Conservation (phyloP, 2,888 invertebrate species). For the Aphrophora alni region DNA sequence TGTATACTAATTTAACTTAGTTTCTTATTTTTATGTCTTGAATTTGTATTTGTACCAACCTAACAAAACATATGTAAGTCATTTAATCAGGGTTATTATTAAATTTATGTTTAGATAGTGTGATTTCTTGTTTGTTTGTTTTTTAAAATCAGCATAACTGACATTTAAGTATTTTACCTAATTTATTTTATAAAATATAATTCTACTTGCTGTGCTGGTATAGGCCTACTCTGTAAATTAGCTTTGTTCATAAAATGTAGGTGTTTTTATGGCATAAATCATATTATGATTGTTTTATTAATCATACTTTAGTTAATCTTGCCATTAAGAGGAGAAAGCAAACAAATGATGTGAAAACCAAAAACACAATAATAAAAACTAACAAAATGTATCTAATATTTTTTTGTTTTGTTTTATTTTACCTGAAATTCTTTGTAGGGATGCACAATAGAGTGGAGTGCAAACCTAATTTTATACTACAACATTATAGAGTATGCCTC, state of each 20-base stretch:
- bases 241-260: background rate
- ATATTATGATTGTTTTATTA: background rate
- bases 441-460: no score
- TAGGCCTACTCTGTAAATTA: background rate
- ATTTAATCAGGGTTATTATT: background rate
- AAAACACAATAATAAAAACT: background rate
- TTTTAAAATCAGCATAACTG: background rate
- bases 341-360: background rate
- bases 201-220: background rate
- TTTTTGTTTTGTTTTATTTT: no score
- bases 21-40: background rate
- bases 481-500: no score
- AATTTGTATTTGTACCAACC: background rate
- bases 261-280: background rate
- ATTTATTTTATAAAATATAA: background rate
- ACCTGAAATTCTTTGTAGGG: no score
- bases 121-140: background rate
- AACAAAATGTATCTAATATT: background rate
- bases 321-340: background rate
- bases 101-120: background rate
- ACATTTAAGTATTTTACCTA: background rate
- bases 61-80: background rate
- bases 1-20: background rate
- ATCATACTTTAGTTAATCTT: background rate
- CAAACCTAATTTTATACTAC: no score